Evolutionary conservation across 2,797 vertebrate species (phyloP).

Genomic region (Pipistrellus kuhlii): DNA sequence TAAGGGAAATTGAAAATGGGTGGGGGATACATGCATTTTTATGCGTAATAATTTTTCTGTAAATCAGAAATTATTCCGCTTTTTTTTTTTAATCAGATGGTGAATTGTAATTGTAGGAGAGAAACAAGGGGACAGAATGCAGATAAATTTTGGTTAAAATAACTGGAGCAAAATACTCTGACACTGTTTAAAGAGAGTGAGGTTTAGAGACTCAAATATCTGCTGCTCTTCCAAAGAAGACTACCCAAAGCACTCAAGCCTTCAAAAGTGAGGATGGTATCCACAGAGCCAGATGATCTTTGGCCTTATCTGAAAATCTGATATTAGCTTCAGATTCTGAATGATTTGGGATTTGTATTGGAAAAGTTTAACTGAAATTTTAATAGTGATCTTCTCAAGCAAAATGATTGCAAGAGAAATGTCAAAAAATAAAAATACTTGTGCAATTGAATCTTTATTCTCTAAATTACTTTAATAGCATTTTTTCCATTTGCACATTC

Average conservation of each 20-base stretch:
- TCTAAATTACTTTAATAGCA: conserved; percentile 43
- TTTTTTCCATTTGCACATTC: conserved; percentile 52
- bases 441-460: conserved; percentile 9
- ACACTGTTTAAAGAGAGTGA: neutral
- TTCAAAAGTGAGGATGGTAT: neutral
- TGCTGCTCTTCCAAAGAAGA: neutral
- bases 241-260: neutral
- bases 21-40: neutral
- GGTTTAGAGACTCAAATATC: neutral
- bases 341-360: neutral
- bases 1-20: neutral
- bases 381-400: conserved; percentile 25
- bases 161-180: neutral
- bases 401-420: conserved; percentile 5
- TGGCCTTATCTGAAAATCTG: neutral
- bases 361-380: conserved; percentile 58
- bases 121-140: neutral
- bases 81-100: neutral
- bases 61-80: neutral
- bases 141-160: neutral
- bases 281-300: neutral
- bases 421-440: conserved; percentile 17
- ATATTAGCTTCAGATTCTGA: neutral
- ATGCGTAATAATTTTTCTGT: neutral
- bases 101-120: neutral